phyloP scores from a whole-genome alignment of 2,113 vertebrate species.

The Charina bottae region DNA sequence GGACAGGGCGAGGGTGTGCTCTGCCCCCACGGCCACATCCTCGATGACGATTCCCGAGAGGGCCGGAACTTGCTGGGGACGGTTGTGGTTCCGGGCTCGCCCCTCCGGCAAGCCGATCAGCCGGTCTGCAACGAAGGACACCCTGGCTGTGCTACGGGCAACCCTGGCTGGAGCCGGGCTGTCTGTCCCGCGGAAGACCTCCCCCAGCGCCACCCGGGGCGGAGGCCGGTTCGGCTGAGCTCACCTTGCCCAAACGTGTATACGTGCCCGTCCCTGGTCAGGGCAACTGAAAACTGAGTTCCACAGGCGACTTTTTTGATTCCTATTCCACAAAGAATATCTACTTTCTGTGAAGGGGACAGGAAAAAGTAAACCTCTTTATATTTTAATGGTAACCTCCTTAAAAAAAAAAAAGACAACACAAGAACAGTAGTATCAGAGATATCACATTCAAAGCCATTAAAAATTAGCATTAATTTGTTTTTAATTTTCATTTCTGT shows the following conservation, averaged over 20 bases:
- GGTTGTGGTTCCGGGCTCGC: slow-evolving; percentile 84
- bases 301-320: slow-evolving; percentile 86
- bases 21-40: slow-evolving; percentile 83
- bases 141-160: not conserved
- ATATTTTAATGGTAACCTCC: not conserved
- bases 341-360: slow-evolving; percentile 78
- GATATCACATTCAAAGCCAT: not conserved
- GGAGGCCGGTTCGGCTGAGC: not conserved
- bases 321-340: slow-evolving; percentile 85
- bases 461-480: not conserved
- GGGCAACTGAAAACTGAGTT: slow-evolving; percentile 84
- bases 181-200: not conserved
- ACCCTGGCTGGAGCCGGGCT: not conserved
- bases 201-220: not conserved
- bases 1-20: slow-evolving; percentile 80
- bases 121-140: slow-evolving; percentile 73
- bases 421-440: not conserved
- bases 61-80: slow-evolving; percentile 80
- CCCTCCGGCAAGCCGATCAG: slow-evolving; percentile 85
- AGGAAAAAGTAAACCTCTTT: not conserved
- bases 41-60: slow-evolving; percentile 79
- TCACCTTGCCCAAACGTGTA: slow-evolving; percentile 87
- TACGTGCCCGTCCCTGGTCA: slow-evolving; percentile 84
- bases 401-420: not conserved
- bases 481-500: not conserved